Evolutionary conservation across 2,888 invertebrate genomes (phyloP).

Genomic region (Digitonthophagus gazella): DNA sequence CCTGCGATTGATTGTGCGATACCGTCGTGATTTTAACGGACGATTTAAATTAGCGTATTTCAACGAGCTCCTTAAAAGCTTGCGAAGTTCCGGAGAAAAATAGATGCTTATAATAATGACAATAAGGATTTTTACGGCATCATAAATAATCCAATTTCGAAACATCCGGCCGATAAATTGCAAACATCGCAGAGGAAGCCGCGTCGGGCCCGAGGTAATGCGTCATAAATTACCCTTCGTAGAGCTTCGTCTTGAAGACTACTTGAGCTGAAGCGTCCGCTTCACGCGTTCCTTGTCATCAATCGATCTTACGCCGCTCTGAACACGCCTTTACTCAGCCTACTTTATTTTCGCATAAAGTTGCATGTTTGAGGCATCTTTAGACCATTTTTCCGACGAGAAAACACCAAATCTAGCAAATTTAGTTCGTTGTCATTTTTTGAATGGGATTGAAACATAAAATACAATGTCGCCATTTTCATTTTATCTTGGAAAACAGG

Average conservation of each 20-base stretch:
- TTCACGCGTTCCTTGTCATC: neutral
- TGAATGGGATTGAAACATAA: too few relatives aligned
- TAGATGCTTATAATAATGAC: neutral
- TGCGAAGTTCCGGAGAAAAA: neutral
- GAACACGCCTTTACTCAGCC: neutral
- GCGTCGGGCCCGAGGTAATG: neutral
- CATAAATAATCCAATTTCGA: neutral
- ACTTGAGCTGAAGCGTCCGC: neutral
- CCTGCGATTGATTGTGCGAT: too few relatives aligned
- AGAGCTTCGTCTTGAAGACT: neutral
- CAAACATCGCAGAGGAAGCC: neutral
- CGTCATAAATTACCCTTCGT: neutral
- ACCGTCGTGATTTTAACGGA: too few relatives aligned
- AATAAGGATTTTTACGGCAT: neutral
- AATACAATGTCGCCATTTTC: too few relatives aligned
- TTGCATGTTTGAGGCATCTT: too few relatives aligned
- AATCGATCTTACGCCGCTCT: neutral
- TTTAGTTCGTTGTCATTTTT: too few relatives aligned
- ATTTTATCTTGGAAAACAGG: neutral
- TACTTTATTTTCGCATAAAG: too few relatives aligned
- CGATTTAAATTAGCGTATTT: constrained; percentile 33
- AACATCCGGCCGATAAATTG: neutral
- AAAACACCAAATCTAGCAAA: too few relatives aligned
- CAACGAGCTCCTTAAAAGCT: constrained; percentile 15
- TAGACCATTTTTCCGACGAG: too few relatives aligned